These are phyloP conservation scores for Aramus guarauna DNA, from an alignment of 2,113 vertebrate genomes.

Conservation along the genomic window DNA sequence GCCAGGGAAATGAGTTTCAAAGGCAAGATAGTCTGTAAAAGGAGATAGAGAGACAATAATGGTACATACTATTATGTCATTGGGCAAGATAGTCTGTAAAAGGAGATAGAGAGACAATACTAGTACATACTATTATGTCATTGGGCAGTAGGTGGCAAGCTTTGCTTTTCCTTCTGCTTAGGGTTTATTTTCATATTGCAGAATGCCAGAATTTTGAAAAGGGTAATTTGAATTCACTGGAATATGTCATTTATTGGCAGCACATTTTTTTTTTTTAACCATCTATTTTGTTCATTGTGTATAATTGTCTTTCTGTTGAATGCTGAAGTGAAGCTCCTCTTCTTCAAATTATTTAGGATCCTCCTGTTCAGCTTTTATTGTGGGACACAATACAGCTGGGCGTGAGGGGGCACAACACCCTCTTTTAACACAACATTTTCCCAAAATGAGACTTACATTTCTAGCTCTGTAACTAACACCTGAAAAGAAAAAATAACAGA, in stretches of 20 bases:
- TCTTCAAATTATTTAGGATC: neutral
- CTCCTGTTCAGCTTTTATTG: neutral
- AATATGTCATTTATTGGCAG: conserved; percentile 70
- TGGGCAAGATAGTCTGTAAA: neutral
- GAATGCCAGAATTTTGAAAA: conserved; percentile 57
- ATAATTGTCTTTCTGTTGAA: conserved; percentile 30
- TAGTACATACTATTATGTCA: conserved; percentile 63
- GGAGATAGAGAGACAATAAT: neutral
- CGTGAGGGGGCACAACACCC: neutral
- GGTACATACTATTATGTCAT: conserved; percentile 62
- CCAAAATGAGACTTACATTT: neutral
- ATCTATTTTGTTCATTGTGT: conserved; percentile 37
- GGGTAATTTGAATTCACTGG: conserved; percentile 57
- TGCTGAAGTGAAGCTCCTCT: neutral
- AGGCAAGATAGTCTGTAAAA: neutral
- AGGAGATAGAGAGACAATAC: neutral
- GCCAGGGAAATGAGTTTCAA: neutral
- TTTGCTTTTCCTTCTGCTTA: conserved; percentile 73
- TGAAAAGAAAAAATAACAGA: neutral
- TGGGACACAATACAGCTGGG: neutral
- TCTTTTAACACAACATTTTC: neutral
- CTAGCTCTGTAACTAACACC: neutral
- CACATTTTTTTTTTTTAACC: neutral
- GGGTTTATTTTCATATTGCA: conserved; percentile 40
- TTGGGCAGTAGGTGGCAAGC: conserved; percentile 81